Evolutionary conservation across 2,888 invertebrate genomes (phyloP).

Genomic region (Nemotelus pantherinus): DNA sequence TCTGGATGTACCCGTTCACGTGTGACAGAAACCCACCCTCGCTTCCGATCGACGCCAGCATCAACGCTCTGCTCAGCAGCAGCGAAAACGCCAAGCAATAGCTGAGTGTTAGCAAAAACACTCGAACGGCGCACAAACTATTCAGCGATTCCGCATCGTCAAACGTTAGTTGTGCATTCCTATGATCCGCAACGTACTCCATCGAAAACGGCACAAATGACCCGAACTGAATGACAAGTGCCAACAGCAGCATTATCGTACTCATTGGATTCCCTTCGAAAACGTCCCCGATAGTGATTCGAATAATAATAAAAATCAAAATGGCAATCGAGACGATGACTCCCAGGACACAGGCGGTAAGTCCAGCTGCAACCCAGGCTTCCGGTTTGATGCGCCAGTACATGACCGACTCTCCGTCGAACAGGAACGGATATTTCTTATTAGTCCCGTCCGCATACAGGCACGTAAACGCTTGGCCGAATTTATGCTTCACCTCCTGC

Average conservation of each 20-base stretch:
- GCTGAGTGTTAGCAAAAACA: constrained; percentile 70
- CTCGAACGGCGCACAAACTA: constrained; percentile 68
- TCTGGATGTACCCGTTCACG: constrained; percentile 75
- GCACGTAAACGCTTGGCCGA: constrained; percentile 63
- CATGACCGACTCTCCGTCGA: constrained; percentile 64
- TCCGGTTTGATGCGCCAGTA: constrained; percentile 64
- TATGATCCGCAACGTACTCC: constrained; percentile 64
- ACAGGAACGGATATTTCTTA: constrained; percentile 61
- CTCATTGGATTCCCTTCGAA: constrained; percentile 75
- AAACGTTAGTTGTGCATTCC: constrained; percentile 62
- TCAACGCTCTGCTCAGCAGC: constrained; percentile 71
- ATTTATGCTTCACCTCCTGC: constrained; percentile 62
- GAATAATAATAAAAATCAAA: constrained; percentile 72
- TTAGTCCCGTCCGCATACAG: constrained; percentile 61
- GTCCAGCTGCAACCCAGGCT: constrained; percentile 71
- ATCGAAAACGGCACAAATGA: constrained; percentile 67
- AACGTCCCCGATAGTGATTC: constrained; percentile 72
- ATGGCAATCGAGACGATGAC: constrained; percentile 73
- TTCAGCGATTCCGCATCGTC: constrained; percentile 62
- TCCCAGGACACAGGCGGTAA: constrained; percentile 74
- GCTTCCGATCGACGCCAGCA: constrained; percentile 73
- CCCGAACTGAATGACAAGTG: constrained; percentile 66
- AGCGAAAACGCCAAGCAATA: constrained; percentile 73
- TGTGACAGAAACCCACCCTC: constrained; percentile 76
- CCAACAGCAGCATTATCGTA: constrained; percentile 65